Evolutionary conservation across 2,888 invertebrate genomes (phyloP).

Genomic region (Iphiclides podalirius): DNA sequence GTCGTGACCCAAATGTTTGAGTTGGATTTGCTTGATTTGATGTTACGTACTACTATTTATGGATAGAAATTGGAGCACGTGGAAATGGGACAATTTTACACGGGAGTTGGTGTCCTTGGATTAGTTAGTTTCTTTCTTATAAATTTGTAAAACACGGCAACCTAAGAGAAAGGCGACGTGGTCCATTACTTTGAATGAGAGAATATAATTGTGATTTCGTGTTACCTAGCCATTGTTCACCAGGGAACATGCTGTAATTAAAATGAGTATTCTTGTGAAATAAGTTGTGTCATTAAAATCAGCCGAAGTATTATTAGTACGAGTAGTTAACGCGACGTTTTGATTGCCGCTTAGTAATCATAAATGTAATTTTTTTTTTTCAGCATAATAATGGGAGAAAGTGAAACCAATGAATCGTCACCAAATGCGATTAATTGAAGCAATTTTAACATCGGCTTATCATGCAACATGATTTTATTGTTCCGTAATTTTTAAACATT

Average conservation of each 20-base stretch:
- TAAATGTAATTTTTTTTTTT: background rate
- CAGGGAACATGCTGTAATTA: constrained; percentile 8
- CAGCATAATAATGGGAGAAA: constrained; percentile 14
- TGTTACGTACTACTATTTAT: constrained; percentile 8
- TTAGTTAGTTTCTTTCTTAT: background rate
- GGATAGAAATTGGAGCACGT: background rate
- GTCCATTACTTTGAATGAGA: constrained; percentile 13
- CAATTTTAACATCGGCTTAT: constrained; percentile 9
- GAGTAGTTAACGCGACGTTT: background rate
- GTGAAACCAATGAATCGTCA: constrained; percentile 21
- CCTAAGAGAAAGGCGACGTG: constrained; percentile 17
- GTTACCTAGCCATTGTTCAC: constrained; percentile 16
- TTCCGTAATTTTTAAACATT: too few relatives aligned
- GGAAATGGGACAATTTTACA: background rate
- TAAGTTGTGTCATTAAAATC: constrained; percentile 9
- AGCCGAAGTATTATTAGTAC: background rate
- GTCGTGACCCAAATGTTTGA: constrained; percentile 36
- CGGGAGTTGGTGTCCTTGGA: background rate
- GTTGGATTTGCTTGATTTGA: constrained; percentile 16
- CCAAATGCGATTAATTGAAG: constrained; percentile 8
- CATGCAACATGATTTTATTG: constrained; percentile 11
- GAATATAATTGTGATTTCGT: constrained; percentile 20
- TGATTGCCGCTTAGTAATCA: background rate
- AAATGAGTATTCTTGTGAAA: constrained; percentile 12
- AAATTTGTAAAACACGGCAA: background rate